Conservation (phyloP, 1,140 invertebrate species). For the Papilio xuthus region DNA sequence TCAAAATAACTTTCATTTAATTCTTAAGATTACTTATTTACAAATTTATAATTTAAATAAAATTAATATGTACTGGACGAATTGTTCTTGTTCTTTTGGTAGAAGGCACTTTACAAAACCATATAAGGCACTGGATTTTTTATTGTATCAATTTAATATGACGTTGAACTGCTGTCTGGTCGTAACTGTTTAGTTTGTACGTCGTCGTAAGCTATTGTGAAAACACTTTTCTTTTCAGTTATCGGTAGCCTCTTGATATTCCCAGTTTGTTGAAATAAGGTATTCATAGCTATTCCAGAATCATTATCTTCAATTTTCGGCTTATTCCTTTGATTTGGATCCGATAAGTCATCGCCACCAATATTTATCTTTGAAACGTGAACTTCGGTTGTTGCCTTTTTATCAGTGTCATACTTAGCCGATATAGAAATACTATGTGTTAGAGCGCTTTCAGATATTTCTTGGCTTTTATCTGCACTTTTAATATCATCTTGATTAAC, state of each 20-base stretch:
- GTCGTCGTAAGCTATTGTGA: slow-evolving; percentile 95
- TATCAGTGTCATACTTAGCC: slow-evolving; percentile 66
- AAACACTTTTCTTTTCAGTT: slow-evolving; percentile 95
- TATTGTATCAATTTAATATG: slow-evolving; percentile 61
- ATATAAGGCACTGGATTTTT: slow-evolving; percentile 57
- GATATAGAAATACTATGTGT: slow-evolving; percentile 78
- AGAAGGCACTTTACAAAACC: slow-evolving; percentile 56
- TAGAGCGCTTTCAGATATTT: slow-evolving; percentile 71
- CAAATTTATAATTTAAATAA: slow-evolving; percentile 47
- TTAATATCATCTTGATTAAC: slow-evolving; percentile 77
- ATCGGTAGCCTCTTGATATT: slow-evolving; percentile 86
- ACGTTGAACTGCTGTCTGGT: slow-evolving; percentile 80
- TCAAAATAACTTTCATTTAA: slow-evolving; percentile 47
- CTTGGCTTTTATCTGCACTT: slow-evolving; percentile 56
- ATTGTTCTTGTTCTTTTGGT: slow-evolving; percentile 41
- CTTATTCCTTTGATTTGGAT: slow-evolving; percentile 53
- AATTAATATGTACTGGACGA: slow-evolving; percentile 43
- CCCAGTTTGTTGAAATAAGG: slow-evolving; percentile 78
- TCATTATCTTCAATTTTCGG: slow-evolving; percentile 85
- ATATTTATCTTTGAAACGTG: slow-evolving; percentile 79
- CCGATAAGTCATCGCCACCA: slow-evolving; percentile 61
- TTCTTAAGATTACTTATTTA: slow-evolving; percentile 47
- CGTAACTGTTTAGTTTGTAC: slow-evolving; percentile 83
- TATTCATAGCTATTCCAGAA: slow-evolving; percentile 88
- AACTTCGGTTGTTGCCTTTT: slow-evolving; percentile 63